Evolutionary conservation across 2,888 invertebrate species (phyloP).

Genomic region (Neoascia interrupta): DNA sequence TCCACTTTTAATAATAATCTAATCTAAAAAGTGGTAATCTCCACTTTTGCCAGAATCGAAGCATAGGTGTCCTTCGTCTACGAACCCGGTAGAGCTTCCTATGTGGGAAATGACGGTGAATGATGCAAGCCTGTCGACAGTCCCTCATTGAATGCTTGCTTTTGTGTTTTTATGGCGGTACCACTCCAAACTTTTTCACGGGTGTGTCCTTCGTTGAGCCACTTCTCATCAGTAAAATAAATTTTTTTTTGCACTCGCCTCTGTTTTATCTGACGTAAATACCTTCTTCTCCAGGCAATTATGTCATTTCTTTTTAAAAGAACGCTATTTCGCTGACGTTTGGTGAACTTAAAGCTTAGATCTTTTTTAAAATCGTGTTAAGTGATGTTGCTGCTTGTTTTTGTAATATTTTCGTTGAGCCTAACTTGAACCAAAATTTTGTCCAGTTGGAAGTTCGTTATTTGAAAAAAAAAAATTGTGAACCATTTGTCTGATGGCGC

Average conservation of each 20-base stretch:
- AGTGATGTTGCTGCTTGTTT: background rate
- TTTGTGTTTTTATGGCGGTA: no score
- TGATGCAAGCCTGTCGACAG: background rate
- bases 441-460: constrained; percentile 4
- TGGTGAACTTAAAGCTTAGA: background rate
- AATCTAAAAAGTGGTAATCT: no score
- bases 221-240: no score
- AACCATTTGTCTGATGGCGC: background rate
- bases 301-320: background rate
- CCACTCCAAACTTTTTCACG: no score
- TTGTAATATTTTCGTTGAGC: background rate
- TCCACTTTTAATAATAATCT: no score
- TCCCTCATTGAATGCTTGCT: background rate
- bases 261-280: no score
- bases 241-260: no score
- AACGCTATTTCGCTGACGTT: background rate
- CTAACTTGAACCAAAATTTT: background rate
- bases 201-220: no score
- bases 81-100: background rate
- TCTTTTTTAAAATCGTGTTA: background rate
- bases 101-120: background rate
- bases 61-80: background rate
- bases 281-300: no score
- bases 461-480: background rate
- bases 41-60: background rate